Conservation (phyloP, 2,888 invertebrate species). For the Belgica antarctica region DNA sequence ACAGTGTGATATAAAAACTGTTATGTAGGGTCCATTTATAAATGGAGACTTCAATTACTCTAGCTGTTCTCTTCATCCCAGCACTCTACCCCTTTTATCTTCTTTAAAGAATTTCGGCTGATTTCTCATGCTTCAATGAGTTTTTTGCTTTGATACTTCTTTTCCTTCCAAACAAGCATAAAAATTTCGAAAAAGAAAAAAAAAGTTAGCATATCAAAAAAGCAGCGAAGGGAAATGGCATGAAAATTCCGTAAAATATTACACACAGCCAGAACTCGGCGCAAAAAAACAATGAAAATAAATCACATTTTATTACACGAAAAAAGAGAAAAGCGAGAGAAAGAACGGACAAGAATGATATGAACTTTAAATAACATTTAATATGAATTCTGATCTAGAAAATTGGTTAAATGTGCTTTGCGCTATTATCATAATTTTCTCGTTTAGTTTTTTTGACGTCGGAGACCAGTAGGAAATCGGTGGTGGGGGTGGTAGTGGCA, state of each 20-base stretch:
- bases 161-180: conserved; percentile 30
- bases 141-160: neutral
- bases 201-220: conserved; percentile 22
- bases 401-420: conserved; percentile 28
- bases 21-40: conserved; percentile 42
- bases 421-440: conserved; percentile 12
- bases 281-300: conserved; percentile 31
- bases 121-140: neutral
- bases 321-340: conserved; percentile 1
- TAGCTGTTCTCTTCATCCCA: conserved; percentile 31
- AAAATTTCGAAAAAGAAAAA: conserved; percentile 8
- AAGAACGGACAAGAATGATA: conserved; percentile 13
- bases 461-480: too few relatives aligned
- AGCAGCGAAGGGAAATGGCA: conserved; percentile 12
- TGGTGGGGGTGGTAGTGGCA: neutral
- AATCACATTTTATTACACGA: conserved; percentile 42
- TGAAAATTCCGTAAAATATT: conserved; percentile 18
- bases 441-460: conserved; percentile 11
- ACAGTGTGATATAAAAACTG: conserved; percentile 31
- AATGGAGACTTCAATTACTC: conserved; percentile 43
- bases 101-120: neutral
- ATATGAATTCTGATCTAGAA: conserved; percentile 34
- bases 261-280: neutral
- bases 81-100: neutral
- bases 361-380: conserved; percentile 42